phyloP scores from a whole-genome alignment of 2,888 invertebrate species.

The Cataglyphis altisquamis region DNA sequence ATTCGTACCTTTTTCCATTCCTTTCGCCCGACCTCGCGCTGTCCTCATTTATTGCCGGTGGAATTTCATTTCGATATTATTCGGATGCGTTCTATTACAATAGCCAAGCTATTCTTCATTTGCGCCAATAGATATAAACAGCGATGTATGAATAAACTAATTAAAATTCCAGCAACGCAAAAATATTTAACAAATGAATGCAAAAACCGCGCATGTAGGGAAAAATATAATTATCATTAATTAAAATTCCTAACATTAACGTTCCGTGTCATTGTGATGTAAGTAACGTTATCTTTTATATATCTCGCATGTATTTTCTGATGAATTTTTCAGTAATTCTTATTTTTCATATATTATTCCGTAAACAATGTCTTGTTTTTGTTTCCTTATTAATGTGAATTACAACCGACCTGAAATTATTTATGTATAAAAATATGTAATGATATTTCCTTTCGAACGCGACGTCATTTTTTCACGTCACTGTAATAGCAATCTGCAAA shows the following conservation, averaged over 20 bases:
- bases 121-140: constrained; percentile 11
- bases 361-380: background rate
- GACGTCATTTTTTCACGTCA: too few relatives aligned
- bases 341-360: background rate
- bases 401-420: background rate
- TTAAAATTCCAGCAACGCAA: constrained; percentile 14
- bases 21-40: background rate
- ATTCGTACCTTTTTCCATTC: constrained; percentile 19
- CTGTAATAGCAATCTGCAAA: background rate
- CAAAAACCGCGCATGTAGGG: background rate
- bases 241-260: background rate
- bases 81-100: background rate
- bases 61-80: constrained; percentile 33
- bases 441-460: background rate
- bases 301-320: background rate
- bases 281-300: background rate
- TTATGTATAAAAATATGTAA: background rate
- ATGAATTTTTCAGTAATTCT: background rate
- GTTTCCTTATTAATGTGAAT: background rate
- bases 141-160: background rate
- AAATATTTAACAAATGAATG: background rate
- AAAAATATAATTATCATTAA: background rate
- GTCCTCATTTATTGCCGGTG: background rate
- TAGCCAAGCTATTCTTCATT: background rate
- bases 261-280: background rate